phyloP scores from a whole-genome alignment of 2,113 vertebrate genomes.

The Myocastor coypus region DNA sequence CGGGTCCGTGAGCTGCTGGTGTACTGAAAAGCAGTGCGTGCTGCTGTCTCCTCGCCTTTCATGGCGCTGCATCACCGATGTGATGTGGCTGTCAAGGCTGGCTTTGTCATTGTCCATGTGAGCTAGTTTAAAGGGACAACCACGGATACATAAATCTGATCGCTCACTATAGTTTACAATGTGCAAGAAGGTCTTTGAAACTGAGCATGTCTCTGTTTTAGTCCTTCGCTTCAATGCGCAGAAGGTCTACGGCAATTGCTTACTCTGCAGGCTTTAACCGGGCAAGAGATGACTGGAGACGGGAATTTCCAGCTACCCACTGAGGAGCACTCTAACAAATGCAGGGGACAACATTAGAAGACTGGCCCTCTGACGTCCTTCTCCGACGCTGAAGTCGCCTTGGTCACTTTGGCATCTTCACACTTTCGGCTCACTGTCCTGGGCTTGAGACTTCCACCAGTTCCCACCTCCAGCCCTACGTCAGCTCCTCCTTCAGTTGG shows the following conservation, averaged over 20 bases:
- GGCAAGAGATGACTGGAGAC: background rate
- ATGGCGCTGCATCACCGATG: background rate
- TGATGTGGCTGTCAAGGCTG: background rate
- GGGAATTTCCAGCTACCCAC: background rate
- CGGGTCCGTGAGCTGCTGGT: background rate
- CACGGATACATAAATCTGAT: conserved; percentile 2
- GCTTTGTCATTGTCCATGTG: background rate
- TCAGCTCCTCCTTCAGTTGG: background rate
- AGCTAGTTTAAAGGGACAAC: background rate
- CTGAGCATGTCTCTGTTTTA: background rate
- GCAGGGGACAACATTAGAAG: background rate
- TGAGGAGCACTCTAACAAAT: background rate
- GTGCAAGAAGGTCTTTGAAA: background rate
- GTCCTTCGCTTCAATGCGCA: background rate
- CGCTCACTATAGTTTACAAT: background rate
- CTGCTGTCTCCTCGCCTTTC: background rate
- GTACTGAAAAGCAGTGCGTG: background rate
- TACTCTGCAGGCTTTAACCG: background rate
- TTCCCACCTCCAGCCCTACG: background rate
- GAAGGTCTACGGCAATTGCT: background rate
- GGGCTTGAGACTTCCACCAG: background rate
- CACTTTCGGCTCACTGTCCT: background rate
- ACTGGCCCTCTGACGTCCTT: background rate
- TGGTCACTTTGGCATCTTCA: no score
- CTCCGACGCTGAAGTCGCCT: background rate